These are phyloP conservation scores for Drosophila lowei DNA, from an alignment of 1,140 invertebrate genomes.

Conservation along the genomic window DNA sequence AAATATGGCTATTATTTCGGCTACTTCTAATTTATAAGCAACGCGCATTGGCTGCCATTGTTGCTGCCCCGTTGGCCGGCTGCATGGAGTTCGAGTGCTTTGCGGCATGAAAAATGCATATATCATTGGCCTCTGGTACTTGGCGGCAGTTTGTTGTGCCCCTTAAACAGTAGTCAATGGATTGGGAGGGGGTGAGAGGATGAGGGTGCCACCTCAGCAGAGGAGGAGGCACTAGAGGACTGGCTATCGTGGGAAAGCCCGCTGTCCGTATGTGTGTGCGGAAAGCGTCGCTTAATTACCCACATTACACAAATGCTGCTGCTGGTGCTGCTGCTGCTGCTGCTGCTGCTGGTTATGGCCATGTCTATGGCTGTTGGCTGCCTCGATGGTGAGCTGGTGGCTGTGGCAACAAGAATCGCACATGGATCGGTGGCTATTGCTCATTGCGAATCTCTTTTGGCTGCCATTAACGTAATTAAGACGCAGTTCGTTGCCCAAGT, in stretches of 20 bases:
- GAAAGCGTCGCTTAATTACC: conserved; percentile 74
- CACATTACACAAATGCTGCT: conserved; percentile 72
- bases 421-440: conserved; percentile 42
- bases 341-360: conserved; percentile 3
- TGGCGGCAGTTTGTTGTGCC: conserved; percentile 70
- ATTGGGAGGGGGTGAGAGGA: too few relatives aligned
- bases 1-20: conserved; percentile 81
- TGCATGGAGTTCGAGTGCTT: conserved; percentile 28
- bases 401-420: conserved; percentile 66
- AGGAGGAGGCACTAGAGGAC: conserved; percentile 14
- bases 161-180: conserved; percentile 65
- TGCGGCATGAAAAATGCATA: conserved; percentile 74
- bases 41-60: conserved; percentile 47
- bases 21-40: conserved; percentile 78
- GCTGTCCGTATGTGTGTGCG: conserved; percentile 38
- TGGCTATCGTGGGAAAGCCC: conserved; percentile 74
- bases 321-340: conserved; percentile 21
- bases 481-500: conserved; percentile 67
- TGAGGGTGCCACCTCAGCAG: too few relatives aligned
- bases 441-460: conserved; percentile 46
- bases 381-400: conserved; percentile 8
- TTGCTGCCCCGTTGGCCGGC: conserved; percentile 19
- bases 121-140: conserved; percentile 78
- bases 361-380: conserved; percentile 1
- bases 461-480: conserved; percentile 74